phyloP scores from a whole-genome alignment of 2,797 vertebrate species.

The Aphelocoma californica region DNA sequence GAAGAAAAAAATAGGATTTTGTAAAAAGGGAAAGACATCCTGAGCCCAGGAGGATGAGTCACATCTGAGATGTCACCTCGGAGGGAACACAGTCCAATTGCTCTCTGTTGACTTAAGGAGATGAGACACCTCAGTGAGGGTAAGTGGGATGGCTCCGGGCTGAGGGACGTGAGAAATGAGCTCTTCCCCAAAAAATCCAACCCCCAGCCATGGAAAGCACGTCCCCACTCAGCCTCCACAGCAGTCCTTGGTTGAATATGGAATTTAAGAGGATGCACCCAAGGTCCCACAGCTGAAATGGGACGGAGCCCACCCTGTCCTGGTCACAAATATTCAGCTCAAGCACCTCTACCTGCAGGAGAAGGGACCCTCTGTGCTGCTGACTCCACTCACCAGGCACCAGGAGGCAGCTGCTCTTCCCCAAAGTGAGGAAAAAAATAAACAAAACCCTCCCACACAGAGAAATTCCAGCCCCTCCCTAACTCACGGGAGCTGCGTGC shows the following conservation, averaged over 20 bases:
- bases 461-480: background rate
- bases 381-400: background rate
- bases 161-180: background rate
- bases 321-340: accelerated
- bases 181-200: background rate
- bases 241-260: accelerated
- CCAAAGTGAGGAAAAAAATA: background rate
- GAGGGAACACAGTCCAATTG: background rate
- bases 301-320: background rate
- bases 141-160: background rate
- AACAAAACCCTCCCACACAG: background rate
- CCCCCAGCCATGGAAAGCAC: background rate
- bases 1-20: background rate
- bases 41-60: slow-evolving; percentile 24
- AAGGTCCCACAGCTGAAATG: accelerated
- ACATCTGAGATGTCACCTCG: background rate
- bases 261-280: background rate
- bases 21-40: background rate
- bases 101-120: background rate
- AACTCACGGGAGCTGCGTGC: background rate
- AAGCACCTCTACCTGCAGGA: background rate
- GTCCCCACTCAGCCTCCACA: background rate
- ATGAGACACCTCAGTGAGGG: background rate
- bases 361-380: background rate
- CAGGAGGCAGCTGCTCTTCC: background rate